Percentiles rank a stretch among this genome's conserved stretches.
Evolutionary conservation across 2,888 invertebrate species (phyloP).

Genomic region (Autographa gamma): DNA sequence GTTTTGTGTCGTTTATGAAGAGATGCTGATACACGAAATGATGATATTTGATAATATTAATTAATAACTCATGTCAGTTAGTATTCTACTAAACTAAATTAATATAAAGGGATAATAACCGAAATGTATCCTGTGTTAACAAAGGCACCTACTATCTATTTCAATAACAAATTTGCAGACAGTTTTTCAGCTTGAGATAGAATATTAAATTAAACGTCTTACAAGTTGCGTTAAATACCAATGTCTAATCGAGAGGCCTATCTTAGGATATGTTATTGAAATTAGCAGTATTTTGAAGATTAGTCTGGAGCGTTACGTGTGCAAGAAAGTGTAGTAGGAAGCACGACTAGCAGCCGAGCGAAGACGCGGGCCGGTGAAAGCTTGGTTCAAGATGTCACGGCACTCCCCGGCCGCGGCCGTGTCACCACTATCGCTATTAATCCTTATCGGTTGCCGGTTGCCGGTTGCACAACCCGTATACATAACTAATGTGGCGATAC

Average conservation of each 20-base stretch:
- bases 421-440: constrained; percentile 68
- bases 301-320: constrained; percentile 17
- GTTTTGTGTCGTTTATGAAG: background rate
- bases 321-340: constrained; percentile 30
- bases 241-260: too few relatives aligned
- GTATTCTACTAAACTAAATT: too few relatives aligned
- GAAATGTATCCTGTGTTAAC: too few relatives aligned
- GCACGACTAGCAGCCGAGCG: constrained; percentile 33
- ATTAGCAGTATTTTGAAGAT: constrained; percentile 14
- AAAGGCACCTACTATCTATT: too few relatives aligned
- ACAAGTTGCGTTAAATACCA: too few relatives aligned
- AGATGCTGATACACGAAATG: background rate
- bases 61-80: background rate
- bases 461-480: constrained; percentile 59
- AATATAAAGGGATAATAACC: too few relatives aligned
- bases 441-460: constrained; percentile 64
- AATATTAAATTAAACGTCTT: too few relatives aligned
- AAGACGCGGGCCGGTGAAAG: constrained; percentile 78
- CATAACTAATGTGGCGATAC: constrained; percentile 50
- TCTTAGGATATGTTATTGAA: too few relatives aligned
- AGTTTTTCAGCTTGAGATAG: too few relatives aligned
- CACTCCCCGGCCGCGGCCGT: constrained; percentile 53
- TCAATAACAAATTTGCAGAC: too few relatives aligned
- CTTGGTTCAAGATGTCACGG: constrained; percentile 83
- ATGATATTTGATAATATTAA: background rate